Evolutionary conservation across 30 jellyfish, hydroid and myxozoan genomes (phyloP).

Genomic region (Calvadosia cruxmelitensis): DNA sequence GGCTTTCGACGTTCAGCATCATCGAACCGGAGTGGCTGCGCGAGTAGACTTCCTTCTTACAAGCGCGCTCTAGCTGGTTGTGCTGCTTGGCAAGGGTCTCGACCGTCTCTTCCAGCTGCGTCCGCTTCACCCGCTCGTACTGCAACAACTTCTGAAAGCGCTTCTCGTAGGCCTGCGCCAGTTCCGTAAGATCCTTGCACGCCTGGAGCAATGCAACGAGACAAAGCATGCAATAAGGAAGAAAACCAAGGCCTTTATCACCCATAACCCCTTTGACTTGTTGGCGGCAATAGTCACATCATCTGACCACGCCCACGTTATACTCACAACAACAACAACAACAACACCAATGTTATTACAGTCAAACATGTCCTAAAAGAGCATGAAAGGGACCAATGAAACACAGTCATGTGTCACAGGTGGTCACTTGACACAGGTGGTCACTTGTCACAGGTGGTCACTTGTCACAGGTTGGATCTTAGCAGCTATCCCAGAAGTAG

Average conservation of each 20-base stretch:
- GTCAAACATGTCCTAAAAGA: too few species aligned
- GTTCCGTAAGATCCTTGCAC: constrained; percentile 72
- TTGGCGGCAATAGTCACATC: too few species aligned
- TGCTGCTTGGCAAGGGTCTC: constrained; percentile 97
- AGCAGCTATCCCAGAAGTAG: too few species aligned
- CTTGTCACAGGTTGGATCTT: too few species aligned
- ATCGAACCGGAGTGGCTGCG: not conserved
- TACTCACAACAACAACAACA: too few species aligned
- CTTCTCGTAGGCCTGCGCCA: constrained; percentile 94
- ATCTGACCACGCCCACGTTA: too few species aligned
- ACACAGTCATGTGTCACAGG: too few species aligned
- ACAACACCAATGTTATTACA: too few species aligned
- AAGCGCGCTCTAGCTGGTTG: constrained; percentile 78
- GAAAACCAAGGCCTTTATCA: not conserved
- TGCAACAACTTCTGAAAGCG: constrained; percentile 54
- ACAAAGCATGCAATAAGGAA: not conserved
- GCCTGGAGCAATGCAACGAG: constrained; percentile 44
- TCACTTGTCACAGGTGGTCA: too few species aligned
- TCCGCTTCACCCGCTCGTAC: constrained; percentile 58
- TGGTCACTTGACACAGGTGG: too few species aligned
- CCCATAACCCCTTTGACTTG: not conserved
- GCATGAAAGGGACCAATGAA: too few species aligned
- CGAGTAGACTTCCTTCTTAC: constrained; percentile 43
- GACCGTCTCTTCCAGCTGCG: constrained; percentile 94
- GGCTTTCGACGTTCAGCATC: constrained; percentile 27